Percentiles rank a stretch among this genome's conserved stretches.
phyloP scores from a whole-genome alignment of 2,113 vertebrate species.

The Girardinichthys multiradiatus region DNA sequence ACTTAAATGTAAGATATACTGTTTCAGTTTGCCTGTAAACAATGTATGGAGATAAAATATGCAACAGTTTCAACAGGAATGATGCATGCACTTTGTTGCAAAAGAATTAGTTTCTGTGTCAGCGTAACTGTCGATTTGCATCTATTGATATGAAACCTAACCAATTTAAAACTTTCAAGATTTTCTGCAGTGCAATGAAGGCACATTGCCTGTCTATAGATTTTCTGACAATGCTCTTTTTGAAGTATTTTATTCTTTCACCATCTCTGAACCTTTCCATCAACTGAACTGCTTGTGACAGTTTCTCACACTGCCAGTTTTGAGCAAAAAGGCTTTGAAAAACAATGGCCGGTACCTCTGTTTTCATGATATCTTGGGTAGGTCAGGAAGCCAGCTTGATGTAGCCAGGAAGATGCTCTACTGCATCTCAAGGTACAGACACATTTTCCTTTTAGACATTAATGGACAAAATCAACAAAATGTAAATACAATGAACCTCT shows the following conservation, averaged over 20 bases:
- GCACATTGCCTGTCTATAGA: not conserved
- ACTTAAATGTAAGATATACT: not conserved
- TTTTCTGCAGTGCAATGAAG: not conserved
- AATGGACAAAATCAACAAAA: no score
- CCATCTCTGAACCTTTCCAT: not conserved
- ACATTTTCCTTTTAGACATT: no score
- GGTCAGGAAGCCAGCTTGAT: not conserved
- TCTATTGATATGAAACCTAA: not conserved
- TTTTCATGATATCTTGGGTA: not conserved
- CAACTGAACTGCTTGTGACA: not conserved
- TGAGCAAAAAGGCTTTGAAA: not conserved
- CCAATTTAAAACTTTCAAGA: not conserved
- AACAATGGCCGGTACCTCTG: not conserved
- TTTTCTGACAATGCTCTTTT: not conserved
- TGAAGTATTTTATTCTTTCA: no score
- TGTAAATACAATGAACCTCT: not conserved
- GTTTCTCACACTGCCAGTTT: not conserved
- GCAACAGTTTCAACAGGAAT: not conserved
- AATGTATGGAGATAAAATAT: not conserved
- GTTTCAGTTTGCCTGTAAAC: not conserved
- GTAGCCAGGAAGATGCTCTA: not conserved
- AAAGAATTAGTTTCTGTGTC: not conserved
- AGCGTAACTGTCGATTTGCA: not conserved
- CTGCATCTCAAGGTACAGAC: no score
- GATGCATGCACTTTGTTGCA: not conserved